Evolutionary conservation across 2,797 vertebrate species (phyloP).

Genomic region (Smutsia temminckii): DNA sequence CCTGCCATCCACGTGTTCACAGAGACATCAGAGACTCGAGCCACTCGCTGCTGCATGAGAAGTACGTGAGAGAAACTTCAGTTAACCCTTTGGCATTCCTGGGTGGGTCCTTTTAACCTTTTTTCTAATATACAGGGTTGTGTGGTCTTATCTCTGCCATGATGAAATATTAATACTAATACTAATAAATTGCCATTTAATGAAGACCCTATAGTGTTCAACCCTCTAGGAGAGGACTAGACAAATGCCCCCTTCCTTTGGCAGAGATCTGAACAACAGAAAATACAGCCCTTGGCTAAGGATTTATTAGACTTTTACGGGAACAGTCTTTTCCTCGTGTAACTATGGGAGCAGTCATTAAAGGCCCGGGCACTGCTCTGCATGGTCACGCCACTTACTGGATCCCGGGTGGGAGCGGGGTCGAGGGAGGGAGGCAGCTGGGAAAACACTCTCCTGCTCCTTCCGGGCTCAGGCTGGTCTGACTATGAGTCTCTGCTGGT

Average conservation of each 20-base stretch:
- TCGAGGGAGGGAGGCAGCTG: neutral
- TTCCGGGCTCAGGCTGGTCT: rapidly evolving
- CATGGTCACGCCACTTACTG: neutral
- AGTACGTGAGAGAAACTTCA: rapidly evolving
- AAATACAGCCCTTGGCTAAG: neutral
- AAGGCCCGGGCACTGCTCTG: neutral
- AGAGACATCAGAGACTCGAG: neutral
- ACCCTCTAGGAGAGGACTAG: neutral
- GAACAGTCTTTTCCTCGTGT: rapidly evolving
- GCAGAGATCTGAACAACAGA: neutral
- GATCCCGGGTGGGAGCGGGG: neutral
- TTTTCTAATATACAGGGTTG: neutral
- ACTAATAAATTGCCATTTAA: neutral
- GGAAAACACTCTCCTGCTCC: neutral
- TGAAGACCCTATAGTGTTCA: neutral
- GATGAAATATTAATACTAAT: too few relatives aligned
- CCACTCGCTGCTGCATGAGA: neutral
- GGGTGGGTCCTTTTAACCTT: neutral
- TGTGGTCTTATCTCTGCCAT: neutral
- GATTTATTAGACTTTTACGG: neutral
- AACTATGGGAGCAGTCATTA: neutral
- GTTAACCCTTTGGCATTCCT: neutral
- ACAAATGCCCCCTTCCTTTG: neutral
- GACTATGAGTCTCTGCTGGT: neutral
- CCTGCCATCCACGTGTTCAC: neutral